Evolutionary conservation across 2,888 invertebrate species (phyloP), one percentile per base, ranked within the genome.

Genomic region (Pecten maximus): DNA sequence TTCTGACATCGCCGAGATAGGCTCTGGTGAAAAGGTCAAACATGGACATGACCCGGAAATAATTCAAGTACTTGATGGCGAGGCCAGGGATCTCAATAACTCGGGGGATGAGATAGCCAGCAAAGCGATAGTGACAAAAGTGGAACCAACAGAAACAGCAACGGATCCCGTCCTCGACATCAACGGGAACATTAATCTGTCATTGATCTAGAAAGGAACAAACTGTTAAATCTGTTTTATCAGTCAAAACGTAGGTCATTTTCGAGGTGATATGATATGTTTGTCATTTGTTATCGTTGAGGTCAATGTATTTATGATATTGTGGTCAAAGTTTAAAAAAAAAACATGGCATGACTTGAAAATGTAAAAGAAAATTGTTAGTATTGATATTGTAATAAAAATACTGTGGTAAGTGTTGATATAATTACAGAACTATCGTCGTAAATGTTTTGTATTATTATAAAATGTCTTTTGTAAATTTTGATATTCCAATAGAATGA

Each of bases 11-110:
- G 35, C 4, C 12, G 74, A 74, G 74, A 74, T 74, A 35, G 74
- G 74, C 35, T 74, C 74, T 15, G 74, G 74, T 74, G 74, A 74
- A 74, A 74, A 74, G 74, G 74, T 74, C 74, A 74, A 35, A 35
- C 74, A 74, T 28, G 35, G 10, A 74, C 35, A 35, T 28, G 74
- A 74, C 60, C 60, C n/a, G 60, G 60, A 74, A 28, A 28, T 74
- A 28, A 28, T 74, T 74, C 28, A 74, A 74, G 28, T 35, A 28
- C 8, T 74, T 74, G 74, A 74, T 1, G 35, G 8, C 35, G 74
- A 74, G 74, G 35, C 35, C 10, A 28, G 10, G 10, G 28, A 74
- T 74, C 6, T 10, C 74, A 74, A 74, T 35, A 74, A 74, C 74
- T 74, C 74, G 10, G 23, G 74, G 10, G 35, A 2, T 10, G 74